A percentile compares a stretch with the other conserved stretches of the same genome.
Evolutionary conservation across 2,797 vertebrate species (phyloP).

Genomic region (Taeniopygia guttata): DNA sequence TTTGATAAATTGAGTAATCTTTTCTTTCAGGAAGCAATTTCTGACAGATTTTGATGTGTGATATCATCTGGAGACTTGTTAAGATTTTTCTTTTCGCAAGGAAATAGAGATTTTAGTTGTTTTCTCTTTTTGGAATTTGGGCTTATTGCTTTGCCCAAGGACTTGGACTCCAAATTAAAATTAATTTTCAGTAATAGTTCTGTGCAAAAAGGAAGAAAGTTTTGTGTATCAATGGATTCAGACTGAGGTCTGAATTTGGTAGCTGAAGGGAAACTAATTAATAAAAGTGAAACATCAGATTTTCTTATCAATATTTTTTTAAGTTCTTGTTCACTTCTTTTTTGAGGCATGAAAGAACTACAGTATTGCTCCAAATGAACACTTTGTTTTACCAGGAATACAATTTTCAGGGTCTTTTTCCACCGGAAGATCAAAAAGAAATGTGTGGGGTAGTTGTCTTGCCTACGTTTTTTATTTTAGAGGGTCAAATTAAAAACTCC

Average conservation of each 20-base stretch:
- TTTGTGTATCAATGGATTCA: not conserved
- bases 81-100: not conserved
- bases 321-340: not conserved
- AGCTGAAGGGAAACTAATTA: not conserved
- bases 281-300: not conserved
- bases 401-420: not conserved
- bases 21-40: not conserved
- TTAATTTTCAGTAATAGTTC: not conserved
- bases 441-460: not conserved
- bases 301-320: not conserved
- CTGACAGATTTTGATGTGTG: not conserved
- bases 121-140: not conserved
- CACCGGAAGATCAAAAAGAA: not conserved
- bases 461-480: not conserved
- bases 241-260: not conserved
- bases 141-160: not conserved
- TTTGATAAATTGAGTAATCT: not conserved
- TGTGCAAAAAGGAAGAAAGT: not conserved
- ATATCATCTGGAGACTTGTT: not conserved
- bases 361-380: not conserved
- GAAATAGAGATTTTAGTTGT: not conserved
- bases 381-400: not conserved
- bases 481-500: not conserved
- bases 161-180: not conserved
- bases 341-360: not conserved